Evolutionary conservation across 2,888 invertebrate species (phyloP), one percentile per base, ranked within the genome.

Genomic region (Stenchaetothrips biformis): DNA sequence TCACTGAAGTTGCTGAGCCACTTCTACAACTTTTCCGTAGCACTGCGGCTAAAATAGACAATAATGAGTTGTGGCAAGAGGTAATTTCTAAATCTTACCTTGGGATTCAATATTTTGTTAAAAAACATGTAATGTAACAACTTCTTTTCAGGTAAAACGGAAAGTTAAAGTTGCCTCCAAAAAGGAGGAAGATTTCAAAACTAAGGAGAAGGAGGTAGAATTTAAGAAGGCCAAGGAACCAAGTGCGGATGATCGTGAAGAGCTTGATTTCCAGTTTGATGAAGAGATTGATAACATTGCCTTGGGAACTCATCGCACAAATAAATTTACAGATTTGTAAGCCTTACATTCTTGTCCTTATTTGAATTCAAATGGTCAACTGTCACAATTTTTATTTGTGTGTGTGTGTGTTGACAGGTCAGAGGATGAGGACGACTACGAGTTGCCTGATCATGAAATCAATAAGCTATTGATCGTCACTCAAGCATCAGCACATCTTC

Each of bases 201-300:
- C 82, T 13, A 80, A 81, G 77, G 82, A 81, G 8, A 81, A 82
- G 37, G 82, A 82, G 16, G 79, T 80, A 67, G 67, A 74, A 37
- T 78, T 79, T 13, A 80, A 78, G 25, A 47, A 16, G 25, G 18
- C 18, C n/a, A 48, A 78, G n/a, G 48, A 80, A 49, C 18, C 7
- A 78, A 78, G 79, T 78, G 37, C 78, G 78, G 85, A 87, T 81
- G 88, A 88, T 83, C 90, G 92, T 83, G 97, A 97, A 87, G 97
- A 97, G 86, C 88, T 98, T 83, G 96, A 97, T 87, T 99, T 99
- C 88, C 95, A 97, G 88, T 96, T 99, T 86, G 98, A 99, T 86
- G 98, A 98, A 88, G 99, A 99, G 87, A 88, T 98, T 82, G 95
- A 96, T 25, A 21, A 25, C 81, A 88, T 94, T 83, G 94, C 94